These are phyloP conservation scores for Gavia stellata DNA, from an alignment of 2,113 vertebrate species.

Conservation along the genomic window DNA sequence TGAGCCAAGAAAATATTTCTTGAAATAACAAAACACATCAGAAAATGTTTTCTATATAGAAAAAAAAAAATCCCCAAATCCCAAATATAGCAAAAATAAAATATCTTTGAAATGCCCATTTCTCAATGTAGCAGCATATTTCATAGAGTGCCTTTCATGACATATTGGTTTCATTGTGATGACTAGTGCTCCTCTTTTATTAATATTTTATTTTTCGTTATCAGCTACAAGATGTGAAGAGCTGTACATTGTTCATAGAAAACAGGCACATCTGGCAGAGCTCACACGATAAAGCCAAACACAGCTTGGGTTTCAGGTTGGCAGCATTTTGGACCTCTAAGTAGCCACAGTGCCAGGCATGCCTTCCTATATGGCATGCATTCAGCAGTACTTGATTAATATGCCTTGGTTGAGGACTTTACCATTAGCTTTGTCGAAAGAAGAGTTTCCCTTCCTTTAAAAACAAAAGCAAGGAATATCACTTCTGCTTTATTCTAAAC, in stretches of 20 bases:
- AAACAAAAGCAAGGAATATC: neutral
- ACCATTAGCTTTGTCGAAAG: neutral
- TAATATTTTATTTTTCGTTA: neutral
- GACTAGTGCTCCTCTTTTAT: neutral
- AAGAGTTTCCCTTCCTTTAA: neutral
- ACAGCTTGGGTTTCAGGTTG: neutral
- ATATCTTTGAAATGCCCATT: neutral
- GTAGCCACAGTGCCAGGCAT: neutral
- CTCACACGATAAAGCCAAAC: neutral
- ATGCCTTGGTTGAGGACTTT: neutral
- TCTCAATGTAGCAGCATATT: neutral
- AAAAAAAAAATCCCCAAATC: neutral
- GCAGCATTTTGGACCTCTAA: neutral
- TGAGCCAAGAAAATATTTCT: neutral
- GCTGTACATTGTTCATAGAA: neutral
- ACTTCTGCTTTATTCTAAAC: neutral
- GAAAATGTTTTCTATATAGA: neutral
- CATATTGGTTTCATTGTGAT: neutral
- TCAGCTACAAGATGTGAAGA: neutral
- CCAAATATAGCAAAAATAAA: neutral
- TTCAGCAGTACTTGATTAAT: neutral
- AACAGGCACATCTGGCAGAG: neutral
- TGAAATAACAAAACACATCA: neutral
- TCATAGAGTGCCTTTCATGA: neutral
- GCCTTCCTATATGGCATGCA: accelerated